Percentiles rank a stretch among this genome's conserved stretches.
Conservation (phyloP, 2,113 vertebrate genomes). For the Pangasianodon gigas region DNA sequence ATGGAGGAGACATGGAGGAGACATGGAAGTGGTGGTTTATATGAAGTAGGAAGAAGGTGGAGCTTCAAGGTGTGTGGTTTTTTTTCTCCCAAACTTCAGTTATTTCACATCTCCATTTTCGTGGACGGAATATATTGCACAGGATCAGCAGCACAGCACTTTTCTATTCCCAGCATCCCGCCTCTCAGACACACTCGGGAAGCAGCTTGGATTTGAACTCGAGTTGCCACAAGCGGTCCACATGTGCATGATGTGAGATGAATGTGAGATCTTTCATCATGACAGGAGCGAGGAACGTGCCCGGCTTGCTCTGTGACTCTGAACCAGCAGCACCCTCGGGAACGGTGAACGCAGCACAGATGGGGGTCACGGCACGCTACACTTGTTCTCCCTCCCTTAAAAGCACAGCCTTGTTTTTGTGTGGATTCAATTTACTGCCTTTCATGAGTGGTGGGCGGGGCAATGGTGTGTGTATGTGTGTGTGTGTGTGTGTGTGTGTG, state of each 20-base stretch:
- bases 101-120: not conserved
- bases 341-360: constrained; percentile 29
- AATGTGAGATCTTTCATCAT: constrained; percentile 41
- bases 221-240: not conserved
- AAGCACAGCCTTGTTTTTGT: constrained; percentile 43
- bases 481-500: constrained; percentile 2
- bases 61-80: not conserved
- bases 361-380: not conserved
- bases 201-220: not conserved
- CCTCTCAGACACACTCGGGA: not conserved
- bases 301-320: not conserved
- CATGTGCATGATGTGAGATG: constrained; percentile 30
- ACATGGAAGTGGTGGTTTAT: not conserved
- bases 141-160: not conserved
- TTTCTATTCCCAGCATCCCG: not conserved
- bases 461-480: constrained; percentile 6
- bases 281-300: not conserved
- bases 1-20: not conserved
- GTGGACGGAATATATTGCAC: not conserved
- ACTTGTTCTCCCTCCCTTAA: constrained; percentile 22
- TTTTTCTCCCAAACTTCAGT: not conserved
- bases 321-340: constrained; percentile 9
- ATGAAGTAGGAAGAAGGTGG: not conserved
- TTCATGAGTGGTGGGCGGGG: not conserved
- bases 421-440: constrained; percentile 44